These are phyloP conservation scores for Bucorvus abyssinicus DNA, from an alignment of 2,797 vertebrate genomes.

Conservation along the genomic window DNA sequence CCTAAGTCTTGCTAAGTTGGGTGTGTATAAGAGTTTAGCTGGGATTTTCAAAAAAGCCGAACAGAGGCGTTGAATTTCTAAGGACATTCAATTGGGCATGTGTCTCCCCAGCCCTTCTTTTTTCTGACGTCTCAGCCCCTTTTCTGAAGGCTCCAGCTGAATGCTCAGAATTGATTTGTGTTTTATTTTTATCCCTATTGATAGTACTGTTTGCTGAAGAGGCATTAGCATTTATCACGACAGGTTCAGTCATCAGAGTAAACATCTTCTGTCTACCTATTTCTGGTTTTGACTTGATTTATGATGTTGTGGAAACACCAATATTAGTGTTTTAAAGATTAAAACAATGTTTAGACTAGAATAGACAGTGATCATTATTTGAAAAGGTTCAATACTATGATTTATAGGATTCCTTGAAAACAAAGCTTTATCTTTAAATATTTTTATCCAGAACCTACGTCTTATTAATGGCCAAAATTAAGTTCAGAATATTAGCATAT, in stretches of 20 bases:
- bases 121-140: not conserved
- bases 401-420: conserved; percentile 55
- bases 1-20: not conserved
- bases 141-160: not conserved
- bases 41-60: not conserved
- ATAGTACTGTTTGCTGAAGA: not conserved
- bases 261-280: conserved; percentile 18
- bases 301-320: conserved; percentile 25
- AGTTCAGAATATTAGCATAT: not conserved
- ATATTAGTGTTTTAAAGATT: conserved; percentile 56
- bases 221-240: conserved; percentile 33
- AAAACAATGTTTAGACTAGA: conserved; percentile 42
- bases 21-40: not conserved
- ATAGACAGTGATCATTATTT: conserved; percentile 45
- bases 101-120: not conserved
- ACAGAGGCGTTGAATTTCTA: not conserved
- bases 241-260: conserved; percentile 1
- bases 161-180: not conserved
- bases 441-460: not conserved
- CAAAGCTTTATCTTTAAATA: conserved; percentile 43
- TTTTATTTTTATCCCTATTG: not conserved
- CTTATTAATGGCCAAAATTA: conserved; percentile 48
- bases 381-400: conserved; percentile 54
- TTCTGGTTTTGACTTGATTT: conserved; percentile 48
- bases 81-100: not conserved